Percentiles rank a stretch among this genome's conserved stretches.
These are phyloP conservation scores for Batillaria attramentaria DNA, from an alignment of 1,140 invertebrate genomes.

Conservation along the genomic window DNA sequence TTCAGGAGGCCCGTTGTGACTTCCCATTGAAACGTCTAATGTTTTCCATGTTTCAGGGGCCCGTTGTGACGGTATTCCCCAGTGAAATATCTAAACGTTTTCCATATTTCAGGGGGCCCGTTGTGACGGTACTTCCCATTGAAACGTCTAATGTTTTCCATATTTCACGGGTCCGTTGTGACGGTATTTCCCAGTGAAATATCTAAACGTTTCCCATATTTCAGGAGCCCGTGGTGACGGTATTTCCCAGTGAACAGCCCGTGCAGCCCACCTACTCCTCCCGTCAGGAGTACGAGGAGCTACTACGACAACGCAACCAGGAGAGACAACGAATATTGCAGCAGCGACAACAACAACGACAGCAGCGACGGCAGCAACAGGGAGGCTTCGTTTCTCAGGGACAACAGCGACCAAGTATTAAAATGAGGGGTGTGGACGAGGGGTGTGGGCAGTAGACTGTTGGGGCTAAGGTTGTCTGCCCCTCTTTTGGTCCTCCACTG, in stretches of 20 bases:
- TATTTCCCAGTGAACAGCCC: constrained; percentile 3
- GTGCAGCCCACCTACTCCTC: not conserved
- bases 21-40: too few species aligned
- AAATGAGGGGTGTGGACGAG: not conserved
- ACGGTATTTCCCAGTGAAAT: not conserved
- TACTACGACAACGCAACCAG: not conserved
- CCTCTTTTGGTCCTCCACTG: not conserved
- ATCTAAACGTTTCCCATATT: not conserved
- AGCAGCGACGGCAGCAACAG: constrained; percentile 8
- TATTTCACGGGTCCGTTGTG: not conserved
- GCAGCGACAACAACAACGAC: constrained; percentile 6
- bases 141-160: not conserved
- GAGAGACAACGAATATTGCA: constrained; percentile 14
- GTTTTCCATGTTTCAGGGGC: not conserved
- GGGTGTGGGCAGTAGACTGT: not conserved
- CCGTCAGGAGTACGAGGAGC: constrained; percentile 1
- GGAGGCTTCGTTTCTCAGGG: not conserved
- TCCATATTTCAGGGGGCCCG: not conserved
- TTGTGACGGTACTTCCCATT: not conserved
- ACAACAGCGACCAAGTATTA: not conserved
- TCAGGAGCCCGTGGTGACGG: constrained; percentile 12
- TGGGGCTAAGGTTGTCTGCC: not conserved
- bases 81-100: not conserved
- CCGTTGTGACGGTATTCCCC: not conserved
- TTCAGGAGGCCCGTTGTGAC: too few species aligned